Evolutionary conservation across 2,113 vertebrate genomes (phyloP), one percentile per base, ranked within the genome.

Genomic region (Oryzias celebensis): DNA sequence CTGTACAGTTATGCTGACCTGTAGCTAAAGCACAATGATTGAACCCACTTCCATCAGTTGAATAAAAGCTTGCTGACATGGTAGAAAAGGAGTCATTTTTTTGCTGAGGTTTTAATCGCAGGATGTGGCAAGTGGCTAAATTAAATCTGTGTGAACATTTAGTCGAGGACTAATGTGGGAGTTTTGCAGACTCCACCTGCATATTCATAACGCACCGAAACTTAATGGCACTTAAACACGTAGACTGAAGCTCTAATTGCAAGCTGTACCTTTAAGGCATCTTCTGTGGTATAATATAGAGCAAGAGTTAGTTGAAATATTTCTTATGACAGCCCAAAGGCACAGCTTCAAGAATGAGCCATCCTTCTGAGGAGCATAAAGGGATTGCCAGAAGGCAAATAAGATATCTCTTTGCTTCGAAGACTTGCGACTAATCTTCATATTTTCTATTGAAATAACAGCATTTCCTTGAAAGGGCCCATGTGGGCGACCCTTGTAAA

Each of bases 301-400:
- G 49, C 65, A 63, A 23, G 63, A 68, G 31, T 74, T 43, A 20
- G 59, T 65, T 81, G 51, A 73, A 65, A 81, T 64, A 81, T 83
- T 84, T 71, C 72, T 80, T 31, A 65, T 24, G 57, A 46, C 61
- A 58, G 80, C 87, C 75, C 69, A 65, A 52, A 80, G 84, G 85
- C 87, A 52, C 51, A 14, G 82, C 68, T 81, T 63, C 61, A 42
- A 80, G 73, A 81, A 66, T 6, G 23, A 72, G 49, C 60, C 73
- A 31, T 44, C 55, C 28, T 76, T 67, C 54, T 5, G 52, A 76
- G 78, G 26, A 67, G 72, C 68, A 76, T 48, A 74, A 67, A 74
- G 71, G 64, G 13, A 77, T 73, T 16, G 82, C 83, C 77, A 47
- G 55, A 26, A 67, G 87, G 78, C 63, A 65, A 80, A 69, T 65